Base-by-base conservation (phyloP, 2,113 vertebrate genomes). In the Marmota monax region DNA sequence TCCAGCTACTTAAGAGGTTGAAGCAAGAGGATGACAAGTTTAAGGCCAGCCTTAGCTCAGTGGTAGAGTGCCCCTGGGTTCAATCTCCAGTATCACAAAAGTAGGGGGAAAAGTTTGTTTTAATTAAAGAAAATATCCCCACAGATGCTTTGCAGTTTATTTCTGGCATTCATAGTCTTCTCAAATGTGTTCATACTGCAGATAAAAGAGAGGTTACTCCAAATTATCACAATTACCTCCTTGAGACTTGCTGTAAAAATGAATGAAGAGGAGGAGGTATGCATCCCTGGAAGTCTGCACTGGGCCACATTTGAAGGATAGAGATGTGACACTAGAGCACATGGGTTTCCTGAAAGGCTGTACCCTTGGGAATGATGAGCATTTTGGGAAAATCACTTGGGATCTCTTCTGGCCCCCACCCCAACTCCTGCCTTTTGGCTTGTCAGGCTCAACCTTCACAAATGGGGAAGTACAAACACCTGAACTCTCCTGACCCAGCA, bases 241-340 rank as follows among this genome's bases (percentile, higher is more conserved):
- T 97, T 99, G 77, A 97, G 99, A 95, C 98, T 99, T 25, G 99
- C 99, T 89, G 99, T 98, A 95, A 99, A 99, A 98, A 94, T 97
- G 97, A 99, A 98, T 0, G 99, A 99, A 95, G 99, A 99, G 94
- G 98, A 99, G 32, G 99, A 99, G 98, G 98, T 99, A 97, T n/a
- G 86, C 77, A 25, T 22, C 65, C 45, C 18, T 51, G 27, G 45
- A 48, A 61, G 65, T 32, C 65, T 42, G 3, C 23, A 32, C 29
- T 4, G 20, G 53, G 70, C 42, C 67, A 61, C 61, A 45, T 84
- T 56, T 22, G 39, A 22, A n/a, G 63, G 34, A 5, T 14, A 70
- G 20, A 34, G 77, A 27, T 78, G 1, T 65, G n/a, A 87, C 2
- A 45, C 0, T 8, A 32, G 48, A 51, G 37, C 70, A 27, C 37